phyloP scores from a whole-genome alignment of 2,113 vertebrate genomes.

The Cyanoliseus patagonus region DNA sequence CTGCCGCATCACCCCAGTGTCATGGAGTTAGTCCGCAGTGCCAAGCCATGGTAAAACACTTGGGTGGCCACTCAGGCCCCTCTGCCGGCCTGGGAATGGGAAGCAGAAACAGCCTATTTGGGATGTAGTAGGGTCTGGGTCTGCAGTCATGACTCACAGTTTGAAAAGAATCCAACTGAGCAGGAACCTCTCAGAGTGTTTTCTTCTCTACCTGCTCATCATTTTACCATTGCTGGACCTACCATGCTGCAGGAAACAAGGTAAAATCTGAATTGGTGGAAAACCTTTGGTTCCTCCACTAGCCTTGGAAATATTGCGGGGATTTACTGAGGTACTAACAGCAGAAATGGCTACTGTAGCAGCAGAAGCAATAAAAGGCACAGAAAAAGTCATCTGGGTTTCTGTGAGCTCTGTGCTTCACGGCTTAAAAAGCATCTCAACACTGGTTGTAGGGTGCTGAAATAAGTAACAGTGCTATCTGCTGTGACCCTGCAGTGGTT shows the following conservation, averaged over 20 bases:
- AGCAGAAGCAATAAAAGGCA: neutral
- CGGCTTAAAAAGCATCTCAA: neutral
- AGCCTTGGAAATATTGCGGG: neutral
- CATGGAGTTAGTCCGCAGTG: neutral
- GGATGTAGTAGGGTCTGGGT: neutral
- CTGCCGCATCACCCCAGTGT: fast-evolving
- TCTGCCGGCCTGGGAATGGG: neutral
- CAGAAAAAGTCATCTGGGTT: neutral
- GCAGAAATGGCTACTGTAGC: neutral
- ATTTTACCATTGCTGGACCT: neutral
- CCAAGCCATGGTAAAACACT: neutral
- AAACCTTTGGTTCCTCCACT: neutral
- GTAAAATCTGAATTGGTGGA: neutral
- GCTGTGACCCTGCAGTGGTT: neutral
- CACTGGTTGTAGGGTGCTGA: neutral
- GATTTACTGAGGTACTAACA: neutral
- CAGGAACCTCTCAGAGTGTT: neutral
- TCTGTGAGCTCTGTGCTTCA: neutral
- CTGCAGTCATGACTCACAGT: neutral
- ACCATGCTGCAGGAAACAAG: neutral
- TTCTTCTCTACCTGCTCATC: neutral
- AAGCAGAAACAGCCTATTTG: neutral
- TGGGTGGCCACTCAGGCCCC: neutral
- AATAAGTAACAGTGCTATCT: neutral
- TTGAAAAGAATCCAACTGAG: neutral